These are phyloP conservation scores for Patella ulyssiponensis DNA, from an alignment of 2,888 invertebrate species.

Conservation along the genomic window DNA sequence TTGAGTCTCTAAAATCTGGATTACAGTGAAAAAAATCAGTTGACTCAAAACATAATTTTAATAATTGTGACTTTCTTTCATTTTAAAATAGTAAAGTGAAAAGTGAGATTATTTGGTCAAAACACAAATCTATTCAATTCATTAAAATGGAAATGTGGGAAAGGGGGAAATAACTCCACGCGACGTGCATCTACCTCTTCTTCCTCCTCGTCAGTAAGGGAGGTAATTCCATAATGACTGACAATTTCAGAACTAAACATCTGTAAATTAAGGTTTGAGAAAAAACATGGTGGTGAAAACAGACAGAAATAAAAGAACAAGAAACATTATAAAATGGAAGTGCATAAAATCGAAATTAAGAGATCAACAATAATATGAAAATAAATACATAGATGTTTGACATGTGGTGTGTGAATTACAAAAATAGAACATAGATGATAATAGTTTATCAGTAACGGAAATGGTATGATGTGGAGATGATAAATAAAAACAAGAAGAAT, in stretches of 20 bases:
- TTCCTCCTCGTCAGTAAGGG: slow-evolving; percentile 57
- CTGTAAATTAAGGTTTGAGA: slow-evolving; percentile 56
- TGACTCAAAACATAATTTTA: too few relatives aligned
- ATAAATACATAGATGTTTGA: not conserved
- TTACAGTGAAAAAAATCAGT: too few relatives aligned
- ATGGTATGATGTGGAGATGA: too few relatives aligned
- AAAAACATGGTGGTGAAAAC: slow-evolving; percentile 9
- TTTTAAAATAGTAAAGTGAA: too few relatives aligned
- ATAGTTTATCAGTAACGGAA: too few relatives aligned
- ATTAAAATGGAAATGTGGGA: slow-evolving; percentile 12
- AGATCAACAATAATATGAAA: not conserved
- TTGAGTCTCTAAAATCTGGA: too few relatives aligned
- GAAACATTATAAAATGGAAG: not conserved
- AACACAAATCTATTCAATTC: not conserved
- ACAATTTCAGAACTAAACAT: slow-evolving; percentile 68
- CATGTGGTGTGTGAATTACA: too few relatives aligned
- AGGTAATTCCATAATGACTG: slow-evolving; percentile 66
- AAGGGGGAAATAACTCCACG: not conserved
- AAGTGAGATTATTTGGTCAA: not conserved
- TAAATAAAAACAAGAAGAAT: too few relatives aligned
- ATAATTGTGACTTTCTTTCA: too few relatives aligned
- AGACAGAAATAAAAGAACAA: not conserved
- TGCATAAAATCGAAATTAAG: slow-evolving; percentile 9
- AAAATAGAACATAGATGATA: too few relatives aligned
- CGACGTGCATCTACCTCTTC: slow-evolving; percentile 40